A percentile compares a stretch with the other conserved stretches of the same genome.
phyloP scores from a whole-genome alignment of 2,113 vertebrate genomes.

The Burhinus oedicnemus region DNA sequence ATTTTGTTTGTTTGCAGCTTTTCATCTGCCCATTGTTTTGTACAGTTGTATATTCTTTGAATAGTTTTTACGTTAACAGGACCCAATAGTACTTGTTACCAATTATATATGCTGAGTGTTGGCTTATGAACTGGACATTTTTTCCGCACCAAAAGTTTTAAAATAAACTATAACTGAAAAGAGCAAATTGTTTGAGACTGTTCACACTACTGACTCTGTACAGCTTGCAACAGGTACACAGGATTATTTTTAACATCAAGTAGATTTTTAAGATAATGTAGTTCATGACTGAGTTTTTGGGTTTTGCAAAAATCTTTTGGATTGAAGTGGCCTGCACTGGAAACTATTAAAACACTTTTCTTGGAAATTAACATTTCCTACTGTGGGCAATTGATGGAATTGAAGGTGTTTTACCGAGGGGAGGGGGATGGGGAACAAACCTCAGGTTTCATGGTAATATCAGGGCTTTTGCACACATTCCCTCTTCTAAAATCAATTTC shows the following conservation, averaged over 20 bases:
- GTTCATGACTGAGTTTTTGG: background rate
- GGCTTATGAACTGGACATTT: background rate
- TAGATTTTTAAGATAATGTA: background rate
- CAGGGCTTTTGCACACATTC: background rate
- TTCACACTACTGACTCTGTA: background rate
- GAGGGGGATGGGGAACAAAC: background rate
- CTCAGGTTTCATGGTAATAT: background rate
- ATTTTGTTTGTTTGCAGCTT: background rate
- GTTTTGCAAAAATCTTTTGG: background rate
- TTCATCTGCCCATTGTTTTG: slow-evolving; percentile 8
- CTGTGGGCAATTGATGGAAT: background rate
- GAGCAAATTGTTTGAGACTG: background rate
- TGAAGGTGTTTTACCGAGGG: background rate
- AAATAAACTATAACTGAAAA: background rate
- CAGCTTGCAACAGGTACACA: background rate
- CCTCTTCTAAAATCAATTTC: slow-evolving; percentile 15
- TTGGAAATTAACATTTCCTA: background rate
- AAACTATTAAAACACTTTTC: slow-evolving; percentile 7
- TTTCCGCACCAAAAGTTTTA: background rate
- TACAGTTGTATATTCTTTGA: background rate
- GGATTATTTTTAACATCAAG: background rate
- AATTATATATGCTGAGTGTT: background rate
- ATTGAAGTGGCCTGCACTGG: background rate
- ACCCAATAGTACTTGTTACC: slow-evolving; percentile 34
- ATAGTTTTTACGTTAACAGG: slow-evolving; percentile 41